Conservation (phyloP, 2,888 invertebrate species). For the Arctia plantaginis region DNA sequence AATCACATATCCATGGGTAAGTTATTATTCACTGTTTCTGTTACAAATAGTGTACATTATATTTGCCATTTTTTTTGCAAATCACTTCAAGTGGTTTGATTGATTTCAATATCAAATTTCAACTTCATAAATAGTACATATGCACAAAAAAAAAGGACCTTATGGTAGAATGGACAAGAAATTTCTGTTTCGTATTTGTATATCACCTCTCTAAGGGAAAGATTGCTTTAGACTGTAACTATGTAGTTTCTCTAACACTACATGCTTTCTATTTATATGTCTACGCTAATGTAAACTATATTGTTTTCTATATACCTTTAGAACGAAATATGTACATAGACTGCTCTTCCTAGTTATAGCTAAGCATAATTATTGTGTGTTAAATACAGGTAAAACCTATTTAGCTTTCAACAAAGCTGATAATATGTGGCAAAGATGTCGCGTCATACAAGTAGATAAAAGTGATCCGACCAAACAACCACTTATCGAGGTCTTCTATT, state of each 20-base stretch:
- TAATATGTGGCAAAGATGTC: conserved; percentile 89
- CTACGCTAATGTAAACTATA: neutral
- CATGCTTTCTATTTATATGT: too few relatives aligned
- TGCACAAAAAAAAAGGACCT: too few relatives aligned
- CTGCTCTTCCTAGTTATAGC: neutral
- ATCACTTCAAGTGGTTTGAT: too few relatives aligned
- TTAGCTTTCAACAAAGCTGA: conserved; percentile 85
- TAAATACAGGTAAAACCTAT: conserved; percentile 87
- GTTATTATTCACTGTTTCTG: conserved; percentile 10
- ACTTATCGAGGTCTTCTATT: conserved; percentile 85
- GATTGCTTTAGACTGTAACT: too few relatives aligned
- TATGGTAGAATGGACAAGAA: too few relatives aligned
- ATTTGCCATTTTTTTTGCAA: too few relatives aligned
- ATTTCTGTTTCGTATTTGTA: too few relatives aligned
- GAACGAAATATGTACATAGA: neutral
- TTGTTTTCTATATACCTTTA: neutral
- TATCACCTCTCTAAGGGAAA: too few relatives aligned
- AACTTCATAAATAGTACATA: too few relatives aligned
- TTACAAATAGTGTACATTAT: neutral
- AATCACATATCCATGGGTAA: conserved; percentile 71
- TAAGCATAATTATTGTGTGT: neutral
- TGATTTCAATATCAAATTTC: too few relatives aligned
- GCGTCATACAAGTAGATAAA: conserved; percentile 74
- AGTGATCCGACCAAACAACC: conserved; percentile 62
- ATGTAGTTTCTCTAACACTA: too few relatives aligned